Percentiles rank a stretch among this genome's conserved stretches.
phyloP scores from a whole-genome alignment of 1,140 invertebrate genomes.

The Zelostemma sp. region DNA sequence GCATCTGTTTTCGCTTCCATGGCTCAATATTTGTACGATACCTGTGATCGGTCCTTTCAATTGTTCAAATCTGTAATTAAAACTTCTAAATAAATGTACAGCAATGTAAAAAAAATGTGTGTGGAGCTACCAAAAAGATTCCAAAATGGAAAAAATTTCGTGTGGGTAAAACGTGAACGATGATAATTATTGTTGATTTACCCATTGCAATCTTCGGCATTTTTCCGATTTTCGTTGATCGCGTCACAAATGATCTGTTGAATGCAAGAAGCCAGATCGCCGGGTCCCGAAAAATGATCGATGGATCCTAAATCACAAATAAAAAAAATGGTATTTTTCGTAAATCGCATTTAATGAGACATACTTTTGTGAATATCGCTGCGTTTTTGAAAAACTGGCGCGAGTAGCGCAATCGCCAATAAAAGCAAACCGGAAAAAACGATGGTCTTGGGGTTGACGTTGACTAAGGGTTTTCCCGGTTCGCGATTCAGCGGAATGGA shows the following conservation, averaged over 20 bases:
- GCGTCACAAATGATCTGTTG: conserved; percentile 55
- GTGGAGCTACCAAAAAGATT: too few species aligned
- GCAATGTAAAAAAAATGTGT: too few species aligned
- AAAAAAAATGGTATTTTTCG: neutral
- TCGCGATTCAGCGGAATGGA: conserved; percentile 53
- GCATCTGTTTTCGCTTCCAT: neutral
- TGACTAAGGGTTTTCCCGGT: conserved; percentile 32
- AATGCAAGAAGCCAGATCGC: conserved; percentile 56
- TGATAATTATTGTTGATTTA: conserved; percentile 24
- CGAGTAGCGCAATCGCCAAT: conserved; percentile 38
- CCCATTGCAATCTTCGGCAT: conserved; percentile 65
- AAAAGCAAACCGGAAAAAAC: conserved; percentile 52
- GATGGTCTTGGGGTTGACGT: conserved; percentile 55
- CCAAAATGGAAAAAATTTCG: too few species aligned
- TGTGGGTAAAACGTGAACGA: neutral
- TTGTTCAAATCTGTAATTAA: neutral
- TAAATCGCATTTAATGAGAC: neutral
- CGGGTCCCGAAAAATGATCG: conserved; percentile 22
- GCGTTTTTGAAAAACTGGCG: conserved; percentile 52
- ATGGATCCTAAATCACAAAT: conserved; percentile 13
- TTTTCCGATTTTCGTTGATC: conserved; percentile 55
- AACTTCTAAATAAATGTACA: too few species aligned
- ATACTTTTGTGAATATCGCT: conserved; percentile 8
- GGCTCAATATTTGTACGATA: neutral
- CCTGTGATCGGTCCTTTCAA: neutral